Percentiles rank a stretch among this genome's conserved stretches.
These are phyloP conservation scores for Aleadryas rufinucha DNA, from an alignment of 2,113 vertebrate genomes.

Conservation along the genomic window DNA sequence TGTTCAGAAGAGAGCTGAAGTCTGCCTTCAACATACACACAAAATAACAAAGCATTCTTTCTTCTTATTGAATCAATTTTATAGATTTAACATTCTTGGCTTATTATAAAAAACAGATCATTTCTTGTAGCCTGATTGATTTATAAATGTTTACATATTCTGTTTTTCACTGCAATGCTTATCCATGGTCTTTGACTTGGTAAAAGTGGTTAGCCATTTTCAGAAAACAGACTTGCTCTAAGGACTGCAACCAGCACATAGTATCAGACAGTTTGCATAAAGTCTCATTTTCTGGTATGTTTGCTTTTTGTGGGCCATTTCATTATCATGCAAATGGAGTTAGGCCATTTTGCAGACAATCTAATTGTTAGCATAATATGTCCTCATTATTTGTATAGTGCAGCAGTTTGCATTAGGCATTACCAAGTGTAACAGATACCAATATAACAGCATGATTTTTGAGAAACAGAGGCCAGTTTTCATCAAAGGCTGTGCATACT, in stretches of 20 bases:
- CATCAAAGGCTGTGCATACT: background rate
- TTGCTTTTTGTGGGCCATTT: constrained; percentile 22
- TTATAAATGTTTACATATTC: background rate
- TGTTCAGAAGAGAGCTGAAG: background rate
- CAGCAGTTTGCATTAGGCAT: background rate
- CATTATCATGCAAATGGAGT: constrained; percentile 26
- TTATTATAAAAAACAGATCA: background rate
- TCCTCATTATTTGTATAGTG: background rate
- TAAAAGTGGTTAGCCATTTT: background rate
- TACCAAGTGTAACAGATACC: background rate
- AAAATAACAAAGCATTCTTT: background rate
- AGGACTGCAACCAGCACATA: background rate
- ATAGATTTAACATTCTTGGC: background rate
- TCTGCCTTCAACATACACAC: background rate
- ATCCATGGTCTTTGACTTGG: background rate
- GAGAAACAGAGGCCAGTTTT: background rate
- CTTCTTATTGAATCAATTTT: background rate
- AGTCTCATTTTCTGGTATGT: constrained; percentile 16
- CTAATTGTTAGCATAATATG: constrained; percentile 15
- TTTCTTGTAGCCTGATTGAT: background rate
- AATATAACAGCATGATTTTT: background rate
- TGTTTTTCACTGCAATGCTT: background rate
- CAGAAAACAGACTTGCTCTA: background rate
- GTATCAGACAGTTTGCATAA: background rate
- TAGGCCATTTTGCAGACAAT: background rate